Conservation (phyloP, 2,797 vertebrate species). For the Sitta carolinensis region DNA sequence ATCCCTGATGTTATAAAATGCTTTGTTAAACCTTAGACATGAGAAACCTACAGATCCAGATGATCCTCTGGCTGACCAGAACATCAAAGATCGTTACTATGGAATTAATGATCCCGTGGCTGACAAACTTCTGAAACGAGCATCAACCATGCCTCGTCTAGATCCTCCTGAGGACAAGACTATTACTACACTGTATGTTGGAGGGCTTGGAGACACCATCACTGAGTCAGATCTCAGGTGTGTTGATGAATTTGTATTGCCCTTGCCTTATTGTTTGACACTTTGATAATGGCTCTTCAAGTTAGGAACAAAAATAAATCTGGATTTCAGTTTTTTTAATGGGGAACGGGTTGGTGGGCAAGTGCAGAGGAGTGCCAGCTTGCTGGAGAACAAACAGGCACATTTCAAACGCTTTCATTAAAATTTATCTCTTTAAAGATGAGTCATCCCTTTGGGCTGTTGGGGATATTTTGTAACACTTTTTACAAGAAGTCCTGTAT, state of each 20-base stretch:
- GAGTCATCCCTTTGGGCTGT: not conserved
- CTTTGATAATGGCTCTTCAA: not conserved
- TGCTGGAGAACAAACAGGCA: not conserved
- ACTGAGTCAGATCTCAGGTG: conserved; percentile 95
- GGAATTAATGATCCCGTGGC: conserved; percentile 98
- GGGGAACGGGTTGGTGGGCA: not conserved
- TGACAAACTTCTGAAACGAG: conserved; percentile 94
- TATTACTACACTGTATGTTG: conserved; percentile 95
- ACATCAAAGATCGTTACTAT: conserved; percentile 98
- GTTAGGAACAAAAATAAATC: not conserved
- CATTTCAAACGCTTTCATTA: not conserved
- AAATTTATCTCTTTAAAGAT: not conserved
- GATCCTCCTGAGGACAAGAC: conserved; percentile 97
- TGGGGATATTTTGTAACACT: not conserved
- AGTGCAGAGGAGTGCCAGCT: conserved; percentile 30
- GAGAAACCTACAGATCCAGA: conserved; percentile 99
- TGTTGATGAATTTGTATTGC: not conserved
- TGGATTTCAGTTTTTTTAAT: not conserved
- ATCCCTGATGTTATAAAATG: not conserved
- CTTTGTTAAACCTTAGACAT: conserved; percentile 78
- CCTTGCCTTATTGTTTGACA: not conserved
- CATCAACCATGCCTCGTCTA: conserved; percentile 95
- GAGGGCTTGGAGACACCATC: conserved; percentile 93
- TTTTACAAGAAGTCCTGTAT: not conserved
- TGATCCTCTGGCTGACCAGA: conserved; percentile 97